These are phyloP conservation scores for Caenorhabditis wallacei DNA, from an alignment of 2,888 invertebrate species.

Conservation along the genomic window DNA sequence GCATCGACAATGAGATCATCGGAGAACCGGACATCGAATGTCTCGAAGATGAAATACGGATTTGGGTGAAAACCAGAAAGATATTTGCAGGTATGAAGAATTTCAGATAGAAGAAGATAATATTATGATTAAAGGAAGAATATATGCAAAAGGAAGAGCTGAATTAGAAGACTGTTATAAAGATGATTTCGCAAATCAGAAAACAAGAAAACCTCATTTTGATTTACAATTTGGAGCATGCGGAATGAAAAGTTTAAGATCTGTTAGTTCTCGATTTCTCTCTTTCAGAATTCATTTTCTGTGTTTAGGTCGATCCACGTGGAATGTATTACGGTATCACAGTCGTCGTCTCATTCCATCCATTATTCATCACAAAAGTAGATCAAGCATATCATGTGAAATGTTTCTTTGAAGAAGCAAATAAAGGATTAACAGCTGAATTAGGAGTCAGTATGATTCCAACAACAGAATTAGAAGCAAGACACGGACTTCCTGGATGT, in stretches of 20 bases:
- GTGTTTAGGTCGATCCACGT: constrained; percentile 81
- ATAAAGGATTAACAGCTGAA: constrained; percentile 82
- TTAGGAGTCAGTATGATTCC: constrained; percentile 83
- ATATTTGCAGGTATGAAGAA: constrained; percentile 54
- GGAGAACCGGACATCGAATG: constrained; percentile 83
- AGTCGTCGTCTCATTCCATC: constrained; percentile 83
- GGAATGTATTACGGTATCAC: constrained; percentile 84
- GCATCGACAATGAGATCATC: constrained; percentile 83
- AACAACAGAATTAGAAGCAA: constrained; percentile 83
- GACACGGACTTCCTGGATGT: constrained; percentile 83
- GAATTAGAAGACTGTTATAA: constrained; percentile 81
- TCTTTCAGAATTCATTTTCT: too few relatives aligned
- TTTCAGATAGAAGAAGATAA: too few relatives aligned
- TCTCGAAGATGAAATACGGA: constrained; percentile 82
- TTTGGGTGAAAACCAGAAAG: constrained; percentile 82
- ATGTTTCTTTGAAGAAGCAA: constrained; percentile 83
- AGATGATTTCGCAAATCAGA: constrained; percentile 78
- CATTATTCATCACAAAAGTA: constrained; percentile 83
- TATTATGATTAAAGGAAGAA: constrained; percentile 73
- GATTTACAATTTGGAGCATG: constrained; percentile 81
- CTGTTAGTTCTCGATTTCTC: constrained; percentile 69
- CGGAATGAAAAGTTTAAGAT: constrained; percentile 83
- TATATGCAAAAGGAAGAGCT: constrained; percentile 83
- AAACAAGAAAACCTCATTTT: constrained; percentile 82
- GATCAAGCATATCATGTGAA: constrained; percentile 84